These are phyloP conservation scores for Microcebus lehilahytsara DNA, from an alignment of 2,113 vertebrate species.

Conservation along the genomic window DNA sequence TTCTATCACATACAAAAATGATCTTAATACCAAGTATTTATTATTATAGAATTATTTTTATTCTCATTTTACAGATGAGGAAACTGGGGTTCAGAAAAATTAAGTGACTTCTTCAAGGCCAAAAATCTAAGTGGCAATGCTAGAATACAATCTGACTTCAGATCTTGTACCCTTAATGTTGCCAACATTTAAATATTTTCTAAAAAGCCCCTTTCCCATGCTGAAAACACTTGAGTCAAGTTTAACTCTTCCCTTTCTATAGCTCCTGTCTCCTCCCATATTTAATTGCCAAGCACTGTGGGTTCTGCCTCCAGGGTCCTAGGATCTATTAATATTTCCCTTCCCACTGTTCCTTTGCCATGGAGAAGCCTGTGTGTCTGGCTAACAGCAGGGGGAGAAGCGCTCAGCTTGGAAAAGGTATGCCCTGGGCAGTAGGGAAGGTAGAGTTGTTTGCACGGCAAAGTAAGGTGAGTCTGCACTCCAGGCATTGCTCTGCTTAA, in stretches of 20 bases:
- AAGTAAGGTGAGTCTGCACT: no score
- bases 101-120: neutral
- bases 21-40: neutral
- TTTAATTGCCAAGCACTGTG: neutral
- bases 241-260: neutral
- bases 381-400: neutral
- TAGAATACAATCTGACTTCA: neutral
- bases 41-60: neutral
- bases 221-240: neutral
- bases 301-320: neutral
- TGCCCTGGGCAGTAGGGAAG: neutral
- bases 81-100: constrained; percentile 11
- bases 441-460: neutral
- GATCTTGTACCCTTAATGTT: neutral
- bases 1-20: neutral
- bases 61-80: neutral
- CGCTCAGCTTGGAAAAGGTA: neutral
- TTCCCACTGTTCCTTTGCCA: neutral
- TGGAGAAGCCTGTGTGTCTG: neutral
- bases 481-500: neutral
- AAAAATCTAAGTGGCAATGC: neutral
- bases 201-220: neutral
- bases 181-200: neutral
- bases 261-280: neutral
- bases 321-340: neutral